A percentile compares a stretch with the other conserved stretches of the same genome.
Evolutionary conservation across 2,113 vertebrate genomes (phyloP).

Genomic region (Bubo bubo): DNA sequence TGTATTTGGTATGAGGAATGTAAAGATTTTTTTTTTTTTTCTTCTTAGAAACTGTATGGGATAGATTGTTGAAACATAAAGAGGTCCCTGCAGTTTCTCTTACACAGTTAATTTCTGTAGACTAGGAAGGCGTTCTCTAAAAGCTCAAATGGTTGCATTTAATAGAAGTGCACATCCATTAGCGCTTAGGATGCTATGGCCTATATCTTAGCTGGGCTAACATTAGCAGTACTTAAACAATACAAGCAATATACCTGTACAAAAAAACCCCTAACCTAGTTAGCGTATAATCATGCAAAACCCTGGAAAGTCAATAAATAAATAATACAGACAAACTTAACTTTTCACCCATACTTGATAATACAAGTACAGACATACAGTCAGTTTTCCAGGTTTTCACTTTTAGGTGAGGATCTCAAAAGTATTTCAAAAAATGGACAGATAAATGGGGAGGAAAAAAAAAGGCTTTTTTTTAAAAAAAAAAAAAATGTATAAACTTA

Average conservation of each 20-base stretch:
- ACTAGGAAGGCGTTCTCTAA: not conserved
- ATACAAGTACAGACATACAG: not conserved
- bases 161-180: not conserved
- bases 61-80: not conserved
- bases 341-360: not conserved
- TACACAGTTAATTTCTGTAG: not conserved
- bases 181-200: not conserved
- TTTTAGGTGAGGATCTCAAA: not conserved
- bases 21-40: not conserved
- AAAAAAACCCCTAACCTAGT: not conserved
- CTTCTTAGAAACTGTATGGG: not conserved
- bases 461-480: accelerated
- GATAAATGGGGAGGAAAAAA: not conserved
- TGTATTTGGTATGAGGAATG: not conserved
- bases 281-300: not conserved
- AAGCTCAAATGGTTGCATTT: not conserved
- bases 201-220: not conserved
- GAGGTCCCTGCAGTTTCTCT: not conserved
- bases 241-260: not conserved
- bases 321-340: not conserved
- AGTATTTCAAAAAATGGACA: not conserved
- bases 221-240: not conserved
- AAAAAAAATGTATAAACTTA: not conserved
- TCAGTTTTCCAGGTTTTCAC: not conserved
- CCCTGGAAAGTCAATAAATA: not conserved